A percentile compares a stretch with the other conserved stretches of the same genome.
phyloP scores from a whole-genome alignment of 2,797 vertebrate genomes.

The Tokudaia muenninki region DNA sequence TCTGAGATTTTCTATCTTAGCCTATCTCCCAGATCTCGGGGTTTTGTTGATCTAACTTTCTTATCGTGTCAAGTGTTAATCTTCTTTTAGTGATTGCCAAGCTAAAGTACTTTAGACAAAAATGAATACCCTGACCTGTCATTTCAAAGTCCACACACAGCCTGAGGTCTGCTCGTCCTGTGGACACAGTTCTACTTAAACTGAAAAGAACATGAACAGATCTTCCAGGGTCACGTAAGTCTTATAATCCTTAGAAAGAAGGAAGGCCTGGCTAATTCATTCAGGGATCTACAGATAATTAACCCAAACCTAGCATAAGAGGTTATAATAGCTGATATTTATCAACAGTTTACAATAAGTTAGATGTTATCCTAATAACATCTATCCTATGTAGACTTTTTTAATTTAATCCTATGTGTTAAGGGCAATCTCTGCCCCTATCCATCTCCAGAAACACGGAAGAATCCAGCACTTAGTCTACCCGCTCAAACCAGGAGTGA shows the following conservation, averaged over 20 bases:
- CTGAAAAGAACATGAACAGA: not conserved
- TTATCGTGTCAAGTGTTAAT: conserved; percentile 82
- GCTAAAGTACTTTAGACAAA: conserved; percentile 70
- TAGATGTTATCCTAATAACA: not conserved
- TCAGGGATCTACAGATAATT: not conserved
- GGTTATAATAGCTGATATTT: not conserved
- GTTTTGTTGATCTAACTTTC: conserved; percentile 78
- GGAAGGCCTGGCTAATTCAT: not conserved
- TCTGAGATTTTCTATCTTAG: conserved; percentile 73
- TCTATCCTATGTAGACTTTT: not conserved
- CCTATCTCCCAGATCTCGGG: conserved; percentile 75
- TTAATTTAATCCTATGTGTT: not conserved
- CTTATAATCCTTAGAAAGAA: conserved; percentile 1
- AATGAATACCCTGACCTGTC: conserved; percentile 75
- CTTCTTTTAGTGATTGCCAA: conserved; percentile 74
- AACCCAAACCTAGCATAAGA: not conserved
- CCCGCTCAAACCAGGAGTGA: not conserved
- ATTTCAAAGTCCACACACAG: conserved; percentile 70
- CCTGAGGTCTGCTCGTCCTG: conserved; percentile 56
- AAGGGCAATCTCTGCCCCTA: not conserved
- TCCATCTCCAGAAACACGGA: not conserved
- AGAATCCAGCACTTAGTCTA: not conserved
- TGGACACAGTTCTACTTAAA: conserved; percentile 25
- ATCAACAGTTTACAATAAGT: not conserved
- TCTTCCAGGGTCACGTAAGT: not conserved